Evolutionary conservation across 2,888 invertebrate genomes (phyloP), one percentile per base, ranked within the genome.

Genomic region (Bellardia pandia): DNA sequence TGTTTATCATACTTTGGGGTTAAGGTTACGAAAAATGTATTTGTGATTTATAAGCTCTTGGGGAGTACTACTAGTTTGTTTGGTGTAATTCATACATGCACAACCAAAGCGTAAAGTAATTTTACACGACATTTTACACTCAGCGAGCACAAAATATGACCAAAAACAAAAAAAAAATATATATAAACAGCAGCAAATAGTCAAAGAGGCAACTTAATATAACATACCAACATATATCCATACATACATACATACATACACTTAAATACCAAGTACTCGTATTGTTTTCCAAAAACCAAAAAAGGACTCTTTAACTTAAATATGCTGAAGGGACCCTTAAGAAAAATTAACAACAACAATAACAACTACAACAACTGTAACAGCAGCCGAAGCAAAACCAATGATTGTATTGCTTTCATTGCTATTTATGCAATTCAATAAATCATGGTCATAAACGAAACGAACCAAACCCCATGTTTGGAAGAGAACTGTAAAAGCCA

Each of bases 361-460:
- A 75, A 60, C 51, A 51, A 40, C n/a, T n/a, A 60, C 37, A 64
- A 64, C 64, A 77, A 56, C 33, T 62, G 58, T 58, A 71, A 40
- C 69, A 71, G 58, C 74, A 76, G 85, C 75, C 85, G 33, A 77
- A 75, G 78, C 72, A 86, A 79, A 85, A 85, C 85, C 86, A 86
- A 91, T 92, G 92, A 92, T 92, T 92, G 91, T 90, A 90, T 90
- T 91, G 92, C 92, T 84, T 86, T 84, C 91, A 90, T 91, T 91
- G 91, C 91, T 91, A 91, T 92, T 92, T 92, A 92, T 92, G 91
- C 91, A 92, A 92, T 91, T 92, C 93, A 91, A 92, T 92, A 92
- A 92, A 92, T 92, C 93, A 92, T 91, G 89, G 85, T 74, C 91
- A 88, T 86, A 89, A 89, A 89, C 80, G 86, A 82, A 77, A 66